Conservation (phyloP, 2,888 invertebrate genomes). For the Caenorhabditis imperialis region DNA sequence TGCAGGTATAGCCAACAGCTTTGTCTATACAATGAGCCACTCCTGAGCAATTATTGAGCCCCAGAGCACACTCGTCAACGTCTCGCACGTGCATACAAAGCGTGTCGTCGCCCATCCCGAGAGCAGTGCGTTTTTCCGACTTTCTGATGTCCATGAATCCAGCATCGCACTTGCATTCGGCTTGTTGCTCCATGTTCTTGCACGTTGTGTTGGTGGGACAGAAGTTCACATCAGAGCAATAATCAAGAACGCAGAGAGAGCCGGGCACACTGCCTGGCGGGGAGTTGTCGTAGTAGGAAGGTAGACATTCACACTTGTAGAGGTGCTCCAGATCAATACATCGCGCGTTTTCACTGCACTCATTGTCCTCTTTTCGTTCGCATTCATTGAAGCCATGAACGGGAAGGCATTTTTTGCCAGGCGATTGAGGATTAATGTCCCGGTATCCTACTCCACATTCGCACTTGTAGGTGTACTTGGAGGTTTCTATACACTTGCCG, state of each 20-base stretch:
- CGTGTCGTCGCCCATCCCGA: constrained; percentile 70
- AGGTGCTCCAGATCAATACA: constrained; percentile 77
- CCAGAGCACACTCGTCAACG: constrained; percentile 78
- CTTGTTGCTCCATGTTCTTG: constrained; percentile 91
- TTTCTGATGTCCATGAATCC: constrained; percentile 85
- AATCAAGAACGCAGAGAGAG: constrained; percentile 74
- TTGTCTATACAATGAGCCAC: constrained; percentile 77
- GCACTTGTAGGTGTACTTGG: constrained; percentile 74
- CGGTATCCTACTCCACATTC: constrained; percentile 73
- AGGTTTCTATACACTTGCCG: constrained; percentile 75
- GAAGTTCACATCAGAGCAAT: constrained; percentile 82
- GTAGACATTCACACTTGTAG: constrained; percentile 77
- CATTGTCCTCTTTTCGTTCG: constrained; percentile 66
- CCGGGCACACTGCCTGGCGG: constrained; percentile 71
- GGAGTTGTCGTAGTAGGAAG: constrained; percentile 74
- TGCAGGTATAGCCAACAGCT: constrained; percentile 75
- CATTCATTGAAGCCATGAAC: constrained; percentile 77
- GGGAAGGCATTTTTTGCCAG: constrained; percentile 75
- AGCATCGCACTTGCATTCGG: constrained; percentile 90
- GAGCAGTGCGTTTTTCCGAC: constrained; percentile 67
- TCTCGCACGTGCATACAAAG: constrained; percentile 74
- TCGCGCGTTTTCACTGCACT: constrained; percentile 74
- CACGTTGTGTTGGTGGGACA: constrained; percentile 93
- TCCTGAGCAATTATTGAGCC: constrained; percentile 77
- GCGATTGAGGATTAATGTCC: constrained; percentile 75